Percentiles rank a stretch among this genome's conserved stretches.
These are phyloP conservation scores for Drosophila kohkoa DNA, from an alignment of 1,140 invertebrate species.

Conservation along the genomic window DNA sequence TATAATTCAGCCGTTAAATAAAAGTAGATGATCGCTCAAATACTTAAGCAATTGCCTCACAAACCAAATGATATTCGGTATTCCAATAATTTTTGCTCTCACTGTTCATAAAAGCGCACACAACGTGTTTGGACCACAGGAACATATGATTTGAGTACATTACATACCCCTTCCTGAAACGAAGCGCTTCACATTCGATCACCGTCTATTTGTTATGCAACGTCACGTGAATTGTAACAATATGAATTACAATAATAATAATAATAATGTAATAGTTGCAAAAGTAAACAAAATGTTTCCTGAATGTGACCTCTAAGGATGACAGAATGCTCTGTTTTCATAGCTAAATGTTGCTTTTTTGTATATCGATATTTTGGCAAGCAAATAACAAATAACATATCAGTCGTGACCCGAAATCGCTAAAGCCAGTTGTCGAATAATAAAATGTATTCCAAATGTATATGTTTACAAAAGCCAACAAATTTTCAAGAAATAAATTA, in stretches of 20 bases:
- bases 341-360: background rate
- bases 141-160: background rate
- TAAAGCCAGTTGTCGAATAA: too few relatives aligned
- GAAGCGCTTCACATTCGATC: background rate
- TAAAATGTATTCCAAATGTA: too few relatives aligned
- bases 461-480: too few relatives aligned
- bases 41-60: too few relatives aligned
- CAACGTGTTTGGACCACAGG: background rate
- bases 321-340: slow-evolving; percentile 9
- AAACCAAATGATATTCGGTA: background rate
- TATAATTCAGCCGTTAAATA: too few relatives aligned
- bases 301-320: slow-evolving; percentile 61
- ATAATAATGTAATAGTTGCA: slow-evolving; percentile 10
- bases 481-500: too few relatives aligned
- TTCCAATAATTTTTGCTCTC: background rate
- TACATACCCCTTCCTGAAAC: background rate
- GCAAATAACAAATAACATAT: too few relatives aligned
- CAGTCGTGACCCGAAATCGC: too few relatives aligned
- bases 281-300: slow-evolving; percentile 61
- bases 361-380: slow-evolving; percentile 10
- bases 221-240: background rate
- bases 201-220: background rate
- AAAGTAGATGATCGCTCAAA: too few relatives aligned
- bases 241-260: background rate
- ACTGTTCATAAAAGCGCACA: background rate